Evolutionary conservation across 2,797 vertebrate species (phyloP), one percentile per base, ranked within the genome.

Genomic region (Ctenochaetus hawaiiensis): DNA sequence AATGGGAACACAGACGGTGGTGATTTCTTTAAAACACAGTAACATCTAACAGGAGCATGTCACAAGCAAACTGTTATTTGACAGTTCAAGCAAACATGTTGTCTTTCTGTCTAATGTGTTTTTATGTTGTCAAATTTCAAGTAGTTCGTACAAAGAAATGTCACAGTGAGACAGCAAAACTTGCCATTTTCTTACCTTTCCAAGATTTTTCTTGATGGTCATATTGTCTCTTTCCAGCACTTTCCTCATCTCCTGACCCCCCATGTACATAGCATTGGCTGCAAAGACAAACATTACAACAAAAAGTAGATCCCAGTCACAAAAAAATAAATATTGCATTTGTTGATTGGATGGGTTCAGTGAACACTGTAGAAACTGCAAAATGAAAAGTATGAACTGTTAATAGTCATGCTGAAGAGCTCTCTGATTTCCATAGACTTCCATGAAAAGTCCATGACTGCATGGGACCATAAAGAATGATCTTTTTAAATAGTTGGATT

Each of bases 241-340:
- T 8, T 89, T 86, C 78, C 89, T 92, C 98, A 99, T 98, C 92
- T 99, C 97, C 87, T 99, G 97, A 81, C 95, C 93, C 7, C 94
- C 97, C 94, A 99, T 94, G 82, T 99, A 99, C 93, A 96, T 95
- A 41, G 92, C 92, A 73, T 99, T 99, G 23, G 94, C 98, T 99
- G 90, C 1, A 92, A 85, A 91, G 59, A 86, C 43, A 84, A 80
- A 87, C 0, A 81, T 10, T 67, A 64, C 10, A 0, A 69, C n/a
- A 23, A 13, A 53, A 60, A 69, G 22, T 12, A 51, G 17, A 51
- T 43, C 11, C 3, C 56, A 23, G 13, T 51, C 52, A 59, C 10
- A 56, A 56, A 56, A 53, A 14, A 45, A 18, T 9, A 10, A 26
- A 61, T 45, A 16, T 43, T 43, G 20, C 13, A 43, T 44, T 8